Evolutionary conservation across 2,888 invertebrate species (phyloP), one percentile per base, ranked within the genome.

Genomic region (Drosophila bunnanda): DNA sequence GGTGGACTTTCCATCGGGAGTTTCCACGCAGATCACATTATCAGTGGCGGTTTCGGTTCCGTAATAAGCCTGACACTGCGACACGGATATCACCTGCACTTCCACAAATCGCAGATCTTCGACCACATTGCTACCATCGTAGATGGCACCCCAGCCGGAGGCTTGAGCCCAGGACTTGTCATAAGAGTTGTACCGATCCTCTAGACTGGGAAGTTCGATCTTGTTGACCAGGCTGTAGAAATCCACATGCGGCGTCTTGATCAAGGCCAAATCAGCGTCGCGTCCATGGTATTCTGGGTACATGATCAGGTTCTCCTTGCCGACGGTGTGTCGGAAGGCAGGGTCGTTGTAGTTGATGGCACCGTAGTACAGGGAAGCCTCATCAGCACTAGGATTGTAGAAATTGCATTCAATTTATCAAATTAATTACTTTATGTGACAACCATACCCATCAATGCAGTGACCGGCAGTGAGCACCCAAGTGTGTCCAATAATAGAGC

Each of bases 101-200:
- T 80, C 20, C 7, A 65, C 75, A 13, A 38, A 50, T 0, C 76
- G 53, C 4, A 83, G 36, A 48, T 70, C 39, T 34, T 90, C 87
- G 56, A 92, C 92, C 20, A 93, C 85, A 50, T 92, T 68, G 38
- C 70, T 75, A 4, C 76, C 65, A 36, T 79, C 80, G 50, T 76
- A 78, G 25, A 76, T 75, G 39, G 65, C 75, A 15, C 85, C 85
- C 84, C 84, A 86, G 3, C 85, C 85, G 2, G 78, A 71, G n/a
- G 75, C 76, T 22, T 66, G 25, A 20, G 69, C 61, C 69, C 68
- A 55, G 5, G 15, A 44, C 9, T 61, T 60, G 2, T 75, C 75
- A 7, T 54, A 75, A 10, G 34, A 52, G 6, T 56, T 72, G 54
- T 61, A 75, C 0, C 48, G 59, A 10, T 62, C 60, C 8, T 60